phyloP scores from a whole-genome alignment of 2,113 vertebrate species.

The Cryptomyrus ogoouensis region DNA sequence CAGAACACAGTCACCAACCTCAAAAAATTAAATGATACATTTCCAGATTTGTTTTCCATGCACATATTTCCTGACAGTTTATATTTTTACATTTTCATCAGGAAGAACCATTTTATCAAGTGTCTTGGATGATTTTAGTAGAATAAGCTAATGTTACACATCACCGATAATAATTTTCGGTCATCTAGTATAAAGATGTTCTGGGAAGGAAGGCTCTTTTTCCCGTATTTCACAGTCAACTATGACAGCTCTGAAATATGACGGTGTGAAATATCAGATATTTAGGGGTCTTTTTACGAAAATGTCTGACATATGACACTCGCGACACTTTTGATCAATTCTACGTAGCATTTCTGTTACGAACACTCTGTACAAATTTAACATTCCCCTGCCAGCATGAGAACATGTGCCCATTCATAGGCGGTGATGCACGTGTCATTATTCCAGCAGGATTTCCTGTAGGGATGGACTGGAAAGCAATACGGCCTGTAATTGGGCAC shows the following conservation, averaged over 20 bases:
- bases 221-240: not conserved
- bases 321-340: not conserved
- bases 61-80: not conserved
- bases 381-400: slow-evolving; percentile 42
- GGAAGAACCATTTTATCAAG: not conserved
- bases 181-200: not conserved
- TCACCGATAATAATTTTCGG: not conserved
- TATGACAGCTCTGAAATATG: not conserved
- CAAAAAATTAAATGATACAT: not conserved
- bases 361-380: not conserved
- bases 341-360: not conserved
- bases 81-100: not conserved
- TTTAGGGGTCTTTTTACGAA: not conserved
- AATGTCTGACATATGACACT: not conserved
- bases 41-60: not conserved
- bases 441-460: slow-evolving; percentile 42
- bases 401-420: slow-evolving; percentile 40
- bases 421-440: slow-evolving; percentile 56
- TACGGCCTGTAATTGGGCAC: slow-evolving; percentile 59
- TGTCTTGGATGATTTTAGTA: not conserved
- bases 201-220: not conserved
- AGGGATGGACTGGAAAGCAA: slow-evolving; percentile 43
- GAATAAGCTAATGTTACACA: not conserved
- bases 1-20: not conserved
- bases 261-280: not conserved